Conservation (phyloP, 1,140 invertebrate genomes). For the Bicyclus anynana region DNA sequence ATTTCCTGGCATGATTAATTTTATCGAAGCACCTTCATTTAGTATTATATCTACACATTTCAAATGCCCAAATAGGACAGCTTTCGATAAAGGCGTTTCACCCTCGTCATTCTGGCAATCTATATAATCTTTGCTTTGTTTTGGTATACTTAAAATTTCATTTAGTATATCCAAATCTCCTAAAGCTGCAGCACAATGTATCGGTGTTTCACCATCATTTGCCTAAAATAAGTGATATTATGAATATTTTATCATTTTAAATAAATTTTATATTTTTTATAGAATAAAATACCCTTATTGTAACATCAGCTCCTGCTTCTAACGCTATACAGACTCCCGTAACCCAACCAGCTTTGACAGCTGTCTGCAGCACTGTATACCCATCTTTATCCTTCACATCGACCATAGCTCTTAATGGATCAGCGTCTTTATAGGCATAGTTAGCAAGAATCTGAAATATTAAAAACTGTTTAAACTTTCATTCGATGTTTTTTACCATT, state of each 20-base stretch:
- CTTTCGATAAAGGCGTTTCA: slow-evolving; percentile 77
- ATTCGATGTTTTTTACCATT: too few relatives aligned
- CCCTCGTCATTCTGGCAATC: slow-evolving; percentile 66
- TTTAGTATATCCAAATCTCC: slow-evolving; percentile 81
- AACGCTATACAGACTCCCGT: slow-evolving; percentile 80
- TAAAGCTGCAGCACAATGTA: slow-evolving; percentile 78
- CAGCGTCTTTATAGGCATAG: slow-evolving; percentile 44
- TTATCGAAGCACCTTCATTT: slow-evolving; percentile 64
- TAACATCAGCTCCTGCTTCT: slow-evolving; percentile 83
- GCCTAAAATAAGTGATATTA: slow-evolving; percentile 53
- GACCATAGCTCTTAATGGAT: slow-evolving; percentile 52
- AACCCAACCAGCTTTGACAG: slow-evolving; percentile 68
- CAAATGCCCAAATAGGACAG: slow-evolving; percentile 65
- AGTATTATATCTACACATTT: slow-evolving; percentile 71
- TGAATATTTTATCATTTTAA: not conserved
- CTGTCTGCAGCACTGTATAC: slow-evolving; percentile 65
- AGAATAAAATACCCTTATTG: slow-evolving; percentile 59
- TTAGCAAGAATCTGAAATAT: slow-evolving; percentile 55
- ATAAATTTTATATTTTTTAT: not conserved
- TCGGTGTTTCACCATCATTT: slow-evolving; percentile 78
- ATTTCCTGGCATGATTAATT: slow-evolving; percentile 50
- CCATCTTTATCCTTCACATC: slow-evolving; percentile 67
- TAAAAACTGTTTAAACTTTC: not conserved
- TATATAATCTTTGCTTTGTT: slow-evolving; percentile 70
- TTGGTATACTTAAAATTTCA: slow-evolving; percentile 79